These are phyloP conservation scores for Lipophrys pholis DNA, from an alignment of 2,113 vertebrate genomes.

Conservation along the genomic window DNA sequence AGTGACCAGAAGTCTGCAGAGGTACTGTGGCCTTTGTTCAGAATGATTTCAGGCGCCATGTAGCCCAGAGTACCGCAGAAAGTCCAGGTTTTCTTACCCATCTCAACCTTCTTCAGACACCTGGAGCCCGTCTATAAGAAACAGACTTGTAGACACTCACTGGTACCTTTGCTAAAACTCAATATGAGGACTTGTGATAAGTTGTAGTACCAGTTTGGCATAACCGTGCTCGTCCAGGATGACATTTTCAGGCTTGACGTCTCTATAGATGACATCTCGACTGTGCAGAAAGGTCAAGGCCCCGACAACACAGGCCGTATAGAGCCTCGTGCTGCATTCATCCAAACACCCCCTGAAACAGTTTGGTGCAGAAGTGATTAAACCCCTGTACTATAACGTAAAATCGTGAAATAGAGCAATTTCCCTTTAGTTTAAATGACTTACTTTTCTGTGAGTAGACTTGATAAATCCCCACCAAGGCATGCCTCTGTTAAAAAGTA, in stretches of 20 bases:
- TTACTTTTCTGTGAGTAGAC: conserved; percentile 80
- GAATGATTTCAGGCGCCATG: conserved; percentile 83
- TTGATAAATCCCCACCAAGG: conserved; percentile 79
- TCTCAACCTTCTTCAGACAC: conserved; percentile 79
- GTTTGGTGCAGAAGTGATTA: background rate
- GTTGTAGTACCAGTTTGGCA: conserved; percentile 80
- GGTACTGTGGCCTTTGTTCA: conserved; percentile 77
- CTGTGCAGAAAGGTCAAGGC: conserved; percentile 81
- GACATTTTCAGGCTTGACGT: conserved; percentile 84
- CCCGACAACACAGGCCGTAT: conserved; percentile 81
- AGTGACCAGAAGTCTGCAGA: conserved; percentile 83
- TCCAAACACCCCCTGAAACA: conserved; percentile 77
- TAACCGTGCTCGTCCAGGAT: conserved; percentile 82
- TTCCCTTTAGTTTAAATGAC: conserved; percentile 2
- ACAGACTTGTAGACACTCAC: background rate
- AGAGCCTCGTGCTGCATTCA: conserved; percentile 78
- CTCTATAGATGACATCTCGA: conserved; percentile 79
- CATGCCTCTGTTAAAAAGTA: conserved; percentile 83
- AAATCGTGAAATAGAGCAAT: no score
- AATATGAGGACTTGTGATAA: background rate
- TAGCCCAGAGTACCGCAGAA: conserved; percentile 84
- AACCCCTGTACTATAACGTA: no score
- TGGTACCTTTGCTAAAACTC: background rate
- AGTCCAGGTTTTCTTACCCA: conserved; percentile 82
- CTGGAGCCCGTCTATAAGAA: conserved; percentile 77